Conservation (phyloP, 1,140 invertebrate species). For the Melitaea cinxia region DNA sequence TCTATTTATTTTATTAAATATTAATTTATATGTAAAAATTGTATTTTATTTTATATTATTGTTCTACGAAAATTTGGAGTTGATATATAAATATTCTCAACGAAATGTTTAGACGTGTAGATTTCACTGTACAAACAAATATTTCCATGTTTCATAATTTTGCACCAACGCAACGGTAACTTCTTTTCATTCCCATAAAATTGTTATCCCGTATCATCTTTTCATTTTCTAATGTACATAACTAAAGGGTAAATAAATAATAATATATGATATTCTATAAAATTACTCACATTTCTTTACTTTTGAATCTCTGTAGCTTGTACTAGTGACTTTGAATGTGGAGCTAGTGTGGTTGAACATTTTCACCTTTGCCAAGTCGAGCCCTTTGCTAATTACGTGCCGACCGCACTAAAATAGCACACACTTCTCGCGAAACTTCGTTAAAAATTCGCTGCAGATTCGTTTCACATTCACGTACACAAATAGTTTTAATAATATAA, state of each 20-base stretch:
- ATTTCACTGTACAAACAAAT: conserved; percentile 11
- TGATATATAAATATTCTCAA: background rate
- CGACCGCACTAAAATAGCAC: conserved; percentile 30
- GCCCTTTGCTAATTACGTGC: conserved; percentile 38
- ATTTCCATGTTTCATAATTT: conserved; percentile 14
- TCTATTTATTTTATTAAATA: no score
- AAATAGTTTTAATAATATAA: conserved; percentile 65
- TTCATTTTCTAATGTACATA: conserved; percentile 7
- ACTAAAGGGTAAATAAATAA: background rate
- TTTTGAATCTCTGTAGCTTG: conserved; percentile 44
- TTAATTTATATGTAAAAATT: no score
- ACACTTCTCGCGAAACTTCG: conserved; percentile 27
- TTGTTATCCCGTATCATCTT: conserved; percentile 5
- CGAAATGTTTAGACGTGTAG: conserved; percentile 3
- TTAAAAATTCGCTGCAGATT: conserved; percentile 42
- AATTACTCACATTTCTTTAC: conserved; percentile 51
- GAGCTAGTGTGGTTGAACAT: conserved; percentile 68
- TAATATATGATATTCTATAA: conserved; percentile 9
- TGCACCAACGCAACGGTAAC: background rate
- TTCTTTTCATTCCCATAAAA: conserved; percentile 17
- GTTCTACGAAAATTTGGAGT: background rate
- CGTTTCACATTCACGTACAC: conserved; percentile 43
- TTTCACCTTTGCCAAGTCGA: conserved; percentile 35
- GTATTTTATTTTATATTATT: no score
- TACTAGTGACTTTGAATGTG: conserved; percentile 47